Conservation (phyloP, 2,888 invertebrate species). For the Taenaris catops region DNA sequence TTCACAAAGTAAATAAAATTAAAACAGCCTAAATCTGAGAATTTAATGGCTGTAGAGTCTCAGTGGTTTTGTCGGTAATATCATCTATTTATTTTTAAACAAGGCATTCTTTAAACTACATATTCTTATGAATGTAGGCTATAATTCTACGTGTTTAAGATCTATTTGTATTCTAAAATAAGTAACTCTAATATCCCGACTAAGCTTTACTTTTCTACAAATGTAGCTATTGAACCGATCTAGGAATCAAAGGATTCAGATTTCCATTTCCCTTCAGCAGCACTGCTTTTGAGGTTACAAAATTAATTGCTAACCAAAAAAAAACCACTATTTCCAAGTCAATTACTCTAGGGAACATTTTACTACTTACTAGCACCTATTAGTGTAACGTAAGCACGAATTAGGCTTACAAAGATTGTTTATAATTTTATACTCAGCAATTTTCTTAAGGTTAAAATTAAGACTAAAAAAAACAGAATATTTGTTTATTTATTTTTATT, state of each 20-base stretch:
- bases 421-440: constrained; percentile 77
- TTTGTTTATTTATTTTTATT: constrained; percentile 22
- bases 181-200: constrained; percentile 52
- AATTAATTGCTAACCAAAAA: constrained; percentile 49
- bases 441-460: constrained; percentile 69
- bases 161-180: constrained; percentile 60
- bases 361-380: constrained; percentile 80
- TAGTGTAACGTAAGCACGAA: constrained; percentile 63
- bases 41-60: constrained; percentile 23
- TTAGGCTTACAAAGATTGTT: constrained; percentile 70
- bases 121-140: constrained; percentile 77
- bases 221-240: constrained; percentile 46
- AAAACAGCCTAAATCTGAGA: constrained; percentile 18
- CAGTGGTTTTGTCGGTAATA: constrained; percentile 39
- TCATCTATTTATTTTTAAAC: constrained; percentile 14
- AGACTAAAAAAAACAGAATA: constrained; percentile 35
- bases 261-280: constrained; percentile 34
- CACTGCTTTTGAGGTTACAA: constrained; percentile 38
- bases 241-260: constrained; percentile 42
- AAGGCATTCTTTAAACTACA: constrained; percentile 40
- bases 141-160: constrained; percentile 63
- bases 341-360: constrained; percentile 92
- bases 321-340: constrained; percentile 86
- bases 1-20: constrained; percentile 9
- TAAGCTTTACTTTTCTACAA: constrained; percentile 74